phyloP scores from a whole-genome alignment of 2,888 invertebrate genomes.

The Trichopria drosophilae region DNA sequence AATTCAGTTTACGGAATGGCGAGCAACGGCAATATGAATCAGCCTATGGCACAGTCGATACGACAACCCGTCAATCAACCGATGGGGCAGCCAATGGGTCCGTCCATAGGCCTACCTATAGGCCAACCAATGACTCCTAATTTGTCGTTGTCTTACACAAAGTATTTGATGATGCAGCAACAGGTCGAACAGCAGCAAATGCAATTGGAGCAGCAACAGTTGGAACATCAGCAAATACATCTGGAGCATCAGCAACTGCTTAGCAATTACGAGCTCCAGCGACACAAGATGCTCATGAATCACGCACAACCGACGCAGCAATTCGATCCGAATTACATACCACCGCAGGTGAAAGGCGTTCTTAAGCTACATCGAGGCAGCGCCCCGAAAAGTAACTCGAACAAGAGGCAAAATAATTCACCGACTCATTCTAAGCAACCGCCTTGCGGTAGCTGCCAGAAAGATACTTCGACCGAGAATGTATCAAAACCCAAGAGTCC shows the following conservation, averaged over 20 bases:
- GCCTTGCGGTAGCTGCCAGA: slow-evolving; percentile 15
- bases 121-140: not conserved
- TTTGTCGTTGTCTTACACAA: not conserved
- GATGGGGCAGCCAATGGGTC: too few relatives aligned
- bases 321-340: slow-evolving; percentile 37
- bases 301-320: slow-evolving; percentile 27
- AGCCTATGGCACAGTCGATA: slow-evolving; percentile 26
- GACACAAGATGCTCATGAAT: too few relatives aligned
- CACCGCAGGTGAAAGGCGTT: slow-evolving; percentile 11
- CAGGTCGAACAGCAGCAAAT: slow-evolving; percentile 21
- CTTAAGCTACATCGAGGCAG: slow-evolving; percentile 37
- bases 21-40: slow-evolving; percentile 25
- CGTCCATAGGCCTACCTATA: too few relatives aligned
- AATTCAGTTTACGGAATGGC: too few relatives aligned
- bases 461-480: slow-evolving; percentile 33
- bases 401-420: slow-evolving; percentile 42
- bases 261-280: slow-evolving; percentile 33
- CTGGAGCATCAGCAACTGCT: slow-evolving; percentile 38
- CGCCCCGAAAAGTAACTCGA: slow-evolving; percentile 39
- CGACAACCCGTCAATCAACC: too few relatives aligned
- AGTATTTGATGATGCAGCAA: not conserved
- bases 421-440: slow-evolving; percentile 38
- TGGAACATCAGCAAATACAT: slow-evolving; percentile 24
- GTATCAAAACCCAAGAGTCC: slow-evolving; percentile 43
- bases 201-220: slow-evolving; percentile 29